Percentiles rank a stretch among this genome's conserved stretches.
These are phyloP conservation scores for Mercenaria mercenaria DNA, from an alignment of 1,140 invertebrate genomes.

Conservation along the genomic window DNA sequence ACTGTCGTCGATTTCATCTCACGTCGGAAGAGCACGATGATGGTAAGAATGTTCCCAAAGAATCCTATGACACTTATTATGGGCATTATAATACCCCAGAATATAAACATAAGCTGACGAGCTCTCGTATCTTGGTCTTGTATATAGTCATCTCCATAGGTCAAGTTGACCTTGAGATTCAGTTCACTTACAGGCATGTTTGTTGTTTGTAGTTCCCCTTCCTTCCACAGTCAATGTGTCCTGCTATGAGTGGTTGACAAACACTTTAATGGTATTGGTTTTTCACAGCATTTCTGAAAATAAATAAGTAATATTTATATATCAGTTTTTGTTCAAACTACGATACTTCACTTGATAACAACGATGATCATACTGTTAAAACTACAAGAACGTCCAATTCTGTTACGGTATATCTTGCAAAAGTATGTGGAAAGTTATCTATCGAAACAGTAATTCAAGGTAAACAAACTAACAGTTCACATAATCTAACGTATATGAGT, in stretches of 20 bases:
- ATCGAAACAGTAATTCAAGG: too few relatives aligned
- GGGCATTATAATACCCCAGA: constrained; percentile 81
- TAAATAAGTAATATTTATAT: background rate
- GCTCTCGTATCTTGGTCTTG: constrained; percentile 69
- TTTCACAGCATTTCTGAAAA: background rate
- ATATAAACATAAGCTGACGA: constrained; percentile 75
- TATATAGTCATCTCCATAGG: constrained; percentile 73
- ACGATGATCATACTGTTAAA: too few relatives aligned
- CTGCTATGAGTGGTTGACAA: too few relatives aligned
- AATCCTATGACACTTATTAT: constrained; percentile 78
- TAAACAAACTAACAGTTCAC: too few relatives aligned
- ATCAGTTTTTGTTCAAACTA: too few relatives aligned
- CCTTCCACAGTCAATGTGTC: too few relatives aligned
- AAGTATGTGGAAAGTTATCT: too few relatives aligned
- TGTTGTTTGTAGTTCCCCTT: background rate
- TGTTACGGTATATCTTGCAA: too few relatives aligned
- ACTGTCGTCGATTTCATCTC: constrained; percentile 84
- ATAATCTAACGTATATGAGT: too few relatives aligned
- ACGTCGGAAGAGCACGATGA: constrained; percentile 82
- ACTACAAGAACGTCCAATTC: too few relatives aligned
- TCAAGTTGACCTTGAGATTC: constrained; percentile 80
- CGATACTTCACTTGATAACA: too few relatives aligned
- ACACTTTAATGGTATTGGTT: too few relatives aligned
- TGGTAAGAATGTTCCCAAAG: constrained; percentile 84
- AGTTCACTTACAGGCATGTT: constrained; percentile 73